These are phyloP conservation scores for Temnothorax curvispinosus DNA, from an alignment of 1,140 invertebrate species.

Conservation along the genomic window DNA sequence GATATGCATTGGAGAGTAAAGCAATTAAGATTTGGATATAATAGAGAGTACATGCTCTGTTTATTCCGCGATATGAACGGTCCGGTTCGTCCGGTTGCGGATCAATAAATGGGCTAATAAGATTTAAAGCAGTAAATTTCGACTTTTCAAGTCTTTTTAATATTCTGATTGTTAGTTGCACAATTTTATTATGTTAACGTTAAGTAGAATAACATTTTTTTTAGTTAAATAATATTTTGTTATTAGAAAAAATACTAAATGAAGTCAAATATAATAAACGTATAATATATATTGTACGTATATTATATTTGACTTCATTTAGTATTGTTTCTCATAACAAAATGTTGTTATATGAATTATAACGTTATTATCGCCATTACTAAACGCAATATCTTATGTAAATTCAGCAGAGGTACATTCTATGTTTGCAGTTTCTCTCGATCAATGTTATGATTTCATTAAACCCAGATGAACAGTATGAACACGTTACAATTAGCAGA, in stretches of 20 bases:
- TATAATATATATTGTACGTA: too few species aligned
- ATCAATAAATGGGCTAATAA: conserved; percentile 33
- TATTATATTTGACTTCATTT: too few species aligned
- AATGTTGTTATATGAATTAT: neutral
- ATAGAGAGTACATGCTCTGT: conserved; percentile 30
- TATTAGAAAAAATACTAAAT: neutral
- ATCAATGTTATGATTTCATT: conserved; percentile 45
- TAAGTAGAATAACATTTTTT: neutral
- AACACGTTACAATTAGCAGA: conserved; percentile 11
- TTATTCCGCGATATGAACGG: conserved; percentile 14
- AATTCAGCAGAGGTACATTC: neutral
- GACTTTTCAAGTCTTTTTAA: conserved; percentile 8
- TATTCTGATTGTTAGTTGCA: neutral
- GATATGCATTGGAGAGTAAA: conserved; percentile 35
- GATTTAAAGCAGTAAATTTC: conserved; percentile 11
- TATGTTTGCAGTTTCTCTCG: neutral
- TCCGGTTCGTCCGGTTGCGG: neutral
- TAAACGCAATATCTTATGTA: neutral
- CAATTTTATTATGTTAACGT: neutral
- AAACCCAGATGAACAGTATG: neutral
- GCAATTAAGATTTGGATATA: conserved; percentile 18
- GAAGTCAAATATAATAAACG: too few species aligned
- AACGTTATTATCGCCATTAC: neutral
- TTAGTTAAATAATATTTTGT: neutral
- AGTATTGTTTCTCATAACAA: too few species aligned